Evolutionary conservation across 2,888 invertebrate species (phyloP).

Genomic region (Pollenia angustigena): DNA sequence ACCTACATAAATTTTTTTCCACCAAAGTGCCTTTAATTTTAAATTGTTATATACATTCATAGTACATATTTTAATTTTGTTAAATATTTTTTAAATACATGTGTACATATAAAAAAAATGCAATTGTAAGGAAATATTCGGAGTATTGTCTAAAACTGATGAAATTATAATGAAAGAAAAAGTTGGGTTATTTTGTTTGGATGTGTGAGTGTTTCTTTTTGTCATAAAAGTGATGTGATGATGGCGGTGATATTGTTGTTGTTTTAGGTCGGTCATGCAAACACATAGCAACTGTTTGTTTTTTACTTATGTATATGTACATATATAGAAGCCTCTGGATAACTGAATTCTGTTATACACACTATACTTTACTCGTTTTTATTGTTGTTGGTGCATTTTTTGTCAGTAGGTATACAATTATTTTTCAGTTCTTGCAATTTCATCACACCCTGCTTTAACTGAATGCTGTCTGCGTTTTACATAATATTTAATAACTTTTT

Average conservation of each 20-base stretch:
- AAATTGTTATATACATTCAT: neutral
- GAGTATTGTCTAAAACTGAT: too few relatives aligned
- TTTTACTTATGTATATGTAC: neutral
- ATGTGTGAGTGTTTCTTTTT: neutral
- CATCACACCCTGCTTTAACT: constrained; percentile 36
- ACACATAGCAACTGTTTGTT: constrained; percentile 43
- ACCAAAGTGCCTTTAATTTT: constrained; percentile 17
- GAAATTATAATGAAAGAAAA: too few relatives aligned
- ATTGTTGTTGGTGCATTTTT: constrained; percentile 10
- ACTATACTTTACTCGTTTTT: constrained; percentile 7
- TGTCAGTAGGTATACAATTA: neutral
- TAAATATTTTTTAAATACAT: neutral
- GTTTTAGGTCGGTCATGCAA: constrained; percentile 41
- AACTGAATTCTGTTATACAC: constrained; percentile 48
- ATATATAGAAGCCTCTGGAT: neutral
- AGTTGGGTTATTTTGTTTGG: neutral
- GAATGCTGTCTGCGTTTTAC: constrained; percentile 5
- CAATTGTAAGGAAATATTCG: too few relatives aligned
- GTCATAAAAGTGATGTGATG: neutral
- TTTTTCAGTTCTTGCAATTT: constrained; percentile 3
- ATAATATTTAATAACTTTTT: neutral
- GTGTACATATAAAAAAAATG: too few relatives aligned
- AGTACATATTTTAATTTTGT: neutral
- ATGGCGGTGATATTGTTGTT: constrained; percentile 31
- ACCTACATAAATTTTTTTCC: neutral